Percentiles rank a stretch among this genome's conserved stretches.
Conservation (phyloP, 2,797 vertebrate species). For the Sylvilagus floridanus region DNA sequence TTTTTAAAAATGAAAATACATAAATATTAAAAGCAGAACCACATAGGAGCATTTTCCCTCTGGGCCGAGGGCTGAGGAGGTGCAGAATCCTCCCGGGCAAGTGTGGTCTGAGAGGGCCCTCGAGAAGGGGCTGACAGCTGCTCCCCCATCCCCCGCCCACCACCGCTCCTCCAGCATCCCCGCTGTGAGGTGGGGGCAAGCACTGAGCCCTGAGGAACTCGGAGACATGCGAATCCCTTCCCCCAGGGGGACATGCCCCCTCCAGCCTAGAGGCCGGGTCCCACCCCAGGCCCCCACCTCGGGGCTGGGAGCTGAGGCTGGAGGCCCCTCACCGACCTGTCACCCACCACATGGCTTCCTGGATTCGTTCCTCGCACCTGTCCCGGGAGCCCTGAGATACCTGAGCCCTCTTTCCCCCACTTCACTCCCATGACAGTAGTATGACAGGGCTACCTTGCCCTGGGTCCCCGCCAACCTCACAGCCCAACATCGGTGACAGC, state of each 20-base stretch:
- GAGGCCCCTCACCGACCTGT: neutral
- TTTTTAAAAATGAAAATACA: too few relatives aligned
- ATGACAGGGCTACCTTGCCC: too few relatives aligned
- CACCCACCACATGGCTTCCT: neutral
- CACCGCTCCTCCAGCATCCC: neutral
- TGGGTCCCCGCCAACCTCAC: neutral
- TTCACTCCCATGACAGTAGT: neutral
- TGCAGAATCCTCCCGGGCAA: neutral
- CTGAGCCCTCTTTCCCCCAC: neutral
- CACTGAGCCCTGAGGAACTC: neutral
- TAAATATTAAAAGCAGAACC: neutral
- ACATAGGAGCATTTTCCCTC: neutral
- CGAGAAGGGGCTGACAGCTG: neutral
- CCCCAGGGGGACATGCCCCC: neutral
- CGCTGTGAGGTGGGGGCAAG: neutral
- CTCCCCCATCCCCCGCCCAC: neutral
- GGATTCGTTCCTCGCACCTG: neutral
- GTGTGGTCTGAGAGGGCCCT: neutral
- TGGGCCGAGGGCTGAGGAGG: neutral
- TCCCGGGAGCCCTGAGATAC: neutral
- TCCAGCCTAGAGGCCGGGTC: neutral
- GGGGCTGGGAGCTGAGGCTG: neutral
- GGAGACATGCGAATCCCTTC: neutral
- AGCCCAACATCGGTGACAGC: too few relatives aligned
- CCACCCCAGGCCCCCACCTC: neutral